These are phyloP conservation scores for Eublepharis macularius DNA, from an alignment of 2,113 vertebrate species.

Conservation along the genomic window DNA sequence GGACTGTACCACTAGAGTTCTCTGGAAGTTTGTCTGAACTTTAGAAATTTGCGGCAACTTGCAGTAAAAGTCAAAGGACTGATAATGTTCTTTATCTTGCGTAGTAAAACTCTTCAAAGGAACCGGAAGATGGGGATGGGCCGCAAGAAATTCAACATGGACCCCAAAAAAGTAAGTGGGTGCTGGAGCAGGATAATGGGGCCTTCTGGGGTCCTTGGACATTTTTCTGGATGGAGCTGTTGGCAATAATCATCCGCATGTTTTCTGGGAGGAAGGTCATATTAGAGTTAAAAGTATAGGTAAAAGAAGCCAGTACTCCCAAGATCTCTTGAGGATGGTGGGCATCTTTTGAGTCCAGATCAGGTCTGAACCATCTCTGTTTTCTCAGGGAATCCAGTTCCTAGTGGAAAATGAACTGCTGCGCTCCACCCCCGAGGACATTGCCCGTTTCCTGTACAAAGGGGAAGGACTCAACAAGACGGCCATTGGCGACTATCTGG, in stretches of 20 bases:
- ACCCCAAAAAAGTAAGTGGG: conserved; percentile 87
- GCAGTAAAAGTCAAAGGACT: not conserved
- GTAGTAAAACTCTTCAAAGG: conserved; percentile 90
- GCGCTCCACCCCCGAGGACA: conserved; percentile 85
- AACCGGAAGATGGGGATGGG: conserved; percentile 91
- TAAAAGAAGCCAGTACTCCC: not conserved
- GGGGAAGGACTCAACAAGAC: conserved; percentile 94
- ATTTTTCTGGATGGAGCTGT: not conserved
- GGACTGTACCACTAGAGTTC: not conserved
- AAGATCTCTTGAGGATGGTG: not conserved
- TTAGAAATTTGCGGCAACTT: not conserved
- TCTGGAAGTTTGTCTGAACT: not conserved
- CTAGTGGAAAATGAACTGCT: conserved; percentile 90
- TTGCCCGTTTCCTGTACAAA: conserved; percentile 91
- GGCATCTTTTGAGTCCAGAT: not conserved
- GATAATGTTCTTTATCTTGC: conserved; percentile 18
- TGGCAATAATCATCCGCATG: not conserved
- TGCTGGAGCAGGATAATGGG: not conserved
- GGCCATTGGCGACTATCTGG: conserved; percentile 90
- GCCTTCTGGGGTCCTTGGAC: not conserved
- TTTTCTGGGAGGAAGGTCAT: not conserved
- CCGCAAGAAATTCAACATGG: conserved; percentile 86
- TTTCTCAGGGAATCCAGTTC: conserved; percentile 85
- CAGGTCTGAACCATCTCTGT: too few relatives aligned
- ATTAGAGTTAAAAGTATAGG: too few relatives aligned